phyloP scores from a whole-genome alignment of 2,888 invertebrate genomes.

The Diplolepis rosae region DNA sequence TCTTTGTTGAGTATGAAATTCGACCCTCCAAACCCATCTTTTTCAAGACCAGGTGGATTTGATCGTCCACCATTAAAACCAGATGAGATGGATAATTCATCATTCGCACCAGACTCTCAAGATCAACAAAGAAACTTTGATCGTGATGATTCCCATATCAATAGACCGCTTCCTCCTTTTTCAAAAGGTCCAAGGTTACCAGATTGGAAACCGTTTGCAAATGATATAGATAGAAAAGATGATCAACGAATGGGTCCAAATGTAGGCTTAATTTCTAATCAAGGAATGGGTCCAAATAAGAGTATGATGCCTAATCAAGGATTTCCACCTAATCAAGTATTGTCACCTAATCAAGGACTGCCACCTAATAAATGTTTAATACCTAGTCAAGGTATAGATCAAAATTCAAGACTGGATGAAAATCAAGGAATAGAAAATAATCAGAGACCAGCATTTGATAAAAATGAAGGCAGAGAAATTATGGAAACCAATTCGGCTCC shows the following conservation, averaged over 20 bases:
- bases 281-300: not conserved
- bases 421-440: not conserved
- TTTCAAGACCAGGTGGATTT: not conserved
- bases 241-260: not conserved
- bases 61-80: not conserved
- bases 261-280: not conserved
- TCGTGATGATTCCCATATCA: not conserved
- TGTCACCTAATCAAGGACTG: not conserved
- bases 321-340: not conserved
- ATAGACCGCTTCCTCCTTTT: not conserved
- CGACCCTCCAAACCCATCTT: slow-evolving; percentile 29
- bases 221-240: not conserved
- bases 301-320: not conserved
- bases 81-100: not conserved
- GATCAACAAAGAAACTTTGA: not conserved
- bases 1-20: slow-evolving; percentile 43
- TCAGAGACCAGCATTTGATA: not conserved
- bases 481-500: not conserved
- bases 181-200: not conserved
- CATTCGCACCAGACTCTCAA: not conserved
- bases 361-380: not conserved
- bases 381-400: not conserved
- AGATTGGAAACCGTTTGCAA: slow-evolving; percentile 21
- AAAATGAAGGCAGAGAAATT: not conserved
- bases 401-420: not conserved